phyloP scores from a whole-genome alignment of 1,140 invertebrate species.

The Drosophila neocordata region DNA sequence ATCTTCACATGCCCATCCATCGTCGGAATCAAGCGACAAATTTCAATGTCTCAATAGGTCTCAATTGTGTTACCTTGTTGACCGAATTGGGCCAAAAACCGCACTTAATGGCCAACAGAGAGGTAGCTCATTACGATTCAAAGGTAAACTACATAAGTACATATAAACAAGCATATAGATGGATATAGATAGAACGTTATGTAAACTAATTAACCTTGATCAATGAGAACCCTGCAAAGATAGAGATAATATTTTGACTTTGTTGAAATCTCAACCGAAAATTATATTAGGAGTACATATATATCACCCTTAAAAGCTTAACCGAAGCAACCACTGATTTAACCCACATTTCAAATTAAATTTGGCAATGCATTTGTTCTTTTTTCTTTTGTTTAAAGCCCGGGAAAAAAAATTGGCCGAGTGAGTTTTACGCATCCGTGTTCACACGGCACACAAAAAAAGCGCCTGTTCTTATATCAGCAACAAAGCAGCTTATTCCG shows the following conservation, averaged over 20 bases:
- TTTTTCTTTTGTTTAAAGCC: neutral
- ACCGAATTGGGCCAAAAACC: neutral
- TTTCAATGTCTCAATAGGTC: neutral
- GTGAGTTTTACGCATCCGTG: neutral
- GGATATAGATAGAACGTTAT: no score
- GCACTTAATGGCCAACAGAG: neutral
- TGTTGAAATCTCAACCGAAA: no score
- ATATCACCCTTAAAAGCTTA: neutral
- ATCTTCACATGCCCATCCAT: neutral
- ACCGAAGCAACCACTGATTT: neutral
- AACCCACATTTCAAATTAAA: neutral
- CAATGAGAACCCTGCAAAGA: no score
- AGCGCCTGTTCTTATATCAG: neutral
- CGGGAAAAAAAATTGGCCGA: no score
- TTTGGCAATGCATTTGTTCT: neutral
- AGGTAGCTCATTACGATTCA: neutral
- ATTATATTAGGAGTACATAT: no score
- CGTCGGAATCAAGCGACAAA: neutral
- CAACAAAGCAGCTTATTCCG: slow-evolving; percentile 23
- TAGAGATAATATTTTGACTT: no score
- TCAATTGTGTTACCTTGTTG: neutral
- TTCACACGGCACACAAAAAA: neutral
- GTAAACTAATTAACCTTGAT: no score
- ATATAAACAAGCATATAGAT: no score
- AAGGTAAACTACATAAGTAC: neutral